These are phyloP conservation scores for Carpatolechia fugitivella DNA, from an alignment of 2,888 invertebrate species.

Conservation along the genomic window DNA sequence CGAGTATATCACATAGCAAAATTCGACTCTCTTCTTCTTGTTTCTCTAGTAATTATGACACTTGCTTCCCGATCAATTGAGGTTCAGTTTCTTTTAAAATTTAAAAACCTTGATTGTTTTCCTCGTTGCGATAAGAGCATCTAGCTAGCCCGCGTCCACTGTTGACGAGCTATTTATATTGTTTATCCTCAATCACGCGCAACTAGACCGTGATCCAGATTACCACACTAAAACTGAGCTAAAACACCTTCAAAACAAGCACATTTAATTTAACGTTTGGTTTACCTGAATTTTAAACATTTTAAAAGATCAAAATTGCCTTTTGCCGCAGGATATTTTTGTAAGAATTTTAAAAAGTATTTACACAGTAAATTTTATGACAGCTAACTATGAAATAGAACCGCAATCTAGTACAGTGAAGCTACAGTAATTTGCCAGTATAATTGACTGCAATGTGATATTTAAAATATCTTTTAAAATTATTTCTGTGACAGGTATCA, in stretches of 20 bases:
- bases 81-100: too few species aligned
- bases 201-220: constrained; percentile 76
- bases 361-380: too few species aligned
- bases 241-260: constrained; percentile 50
- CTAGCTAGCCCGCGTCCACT: constrained; percentile 30
- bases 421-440: too few species aligned
- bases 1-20: too few species aligned
- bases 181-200: constrained; percentile 77
- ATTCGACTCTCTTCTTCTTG: neutral
- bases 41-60: too few species aligned
- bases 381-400: neutral
- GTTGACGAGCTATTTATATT: constrained; percentile 76
- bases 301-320: neutral
- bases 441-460: too few species aligned
- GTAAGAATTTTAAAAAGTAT: too few species aligned
- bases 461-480: too few species aligned
- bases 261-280: neutral
- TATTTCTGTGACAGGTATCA: neutral
- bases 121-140: constrained; percentile 7
- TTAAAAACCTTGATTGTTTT: neutral
- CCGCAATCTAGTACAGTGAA: too few species aligned
- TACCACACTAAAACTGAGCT: constrained; percentile 57
- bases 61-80: too few species aligned
- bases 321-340: neutral
- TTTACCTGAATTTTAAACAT: constrained; percentile 5